Evolutionary conservation across 2,113 vertebrate species (phyloP).

Genomic region (Glaucidium brasilianum): DNA sequence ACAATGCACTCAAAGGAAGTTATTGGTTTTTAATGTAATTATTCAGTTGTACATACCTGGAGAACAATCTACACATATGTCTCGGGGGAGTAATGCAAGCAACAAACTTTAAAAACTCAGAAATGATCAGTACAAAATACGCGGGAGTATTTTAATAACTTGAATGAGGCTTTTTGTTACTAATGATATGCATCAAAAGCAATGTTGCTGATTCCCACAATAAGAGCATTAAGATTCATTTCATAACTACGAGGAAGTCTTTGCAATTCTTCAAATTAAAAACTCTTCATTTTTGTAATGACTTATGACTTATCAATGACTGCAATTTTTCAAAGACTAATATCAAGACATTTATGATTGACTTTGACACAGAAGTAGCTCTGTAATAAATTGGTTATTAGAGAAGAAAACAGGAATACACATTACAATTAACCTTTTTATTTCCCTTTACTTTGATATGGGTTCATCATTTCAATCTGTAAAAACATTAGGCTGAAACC

Average conservation of each 20-base stretch:
- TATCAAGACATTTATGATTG: neutral
- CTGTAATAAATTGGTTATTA: neutral
- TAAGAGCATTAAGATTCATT: conserved; percentile 46
- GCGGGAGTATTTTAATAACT: neutral
- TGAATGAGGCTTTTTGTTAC: conserved; percentile 14
- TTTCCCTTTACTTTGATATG: neutral
- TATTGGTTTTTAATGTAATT: conserved; percentile 53
- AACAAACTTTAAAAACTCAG: conserved; percentile 34
- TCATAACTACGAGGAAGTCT: conserved; percentile 14
- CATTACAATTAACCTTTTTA: conserved; percentile 22
- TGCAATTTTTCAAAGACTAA: conserved; percentile 28
- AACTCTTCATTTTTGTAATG: conserved; percentile 9
- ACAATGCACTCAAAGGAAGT: conserved; percentile 37
- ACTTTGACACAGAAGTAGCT: neutral
- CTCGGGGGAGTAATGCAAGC: conserved; percentile 23
- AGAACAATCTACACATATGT: conserved; percentile 38
- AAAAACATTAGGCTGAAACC: neutral
- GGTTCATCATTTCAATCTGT: neutral
- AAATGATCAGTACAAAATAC: neutral
- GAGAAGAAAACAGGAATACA: neutral
- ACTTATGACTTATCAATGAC: neutral
- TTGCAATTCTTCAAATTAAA: conserved; percentile 45
- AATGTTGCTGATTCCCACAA: conserved; percentile 16
- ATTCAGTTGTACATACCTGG: conserved; percentile 25
- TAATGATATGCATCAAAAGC: conserved; percentile 38